Evolutionary conservation across 2,113 vertebrate genomes (phyloP).

Genomic region (Gobiocypris rarus): DNA sequence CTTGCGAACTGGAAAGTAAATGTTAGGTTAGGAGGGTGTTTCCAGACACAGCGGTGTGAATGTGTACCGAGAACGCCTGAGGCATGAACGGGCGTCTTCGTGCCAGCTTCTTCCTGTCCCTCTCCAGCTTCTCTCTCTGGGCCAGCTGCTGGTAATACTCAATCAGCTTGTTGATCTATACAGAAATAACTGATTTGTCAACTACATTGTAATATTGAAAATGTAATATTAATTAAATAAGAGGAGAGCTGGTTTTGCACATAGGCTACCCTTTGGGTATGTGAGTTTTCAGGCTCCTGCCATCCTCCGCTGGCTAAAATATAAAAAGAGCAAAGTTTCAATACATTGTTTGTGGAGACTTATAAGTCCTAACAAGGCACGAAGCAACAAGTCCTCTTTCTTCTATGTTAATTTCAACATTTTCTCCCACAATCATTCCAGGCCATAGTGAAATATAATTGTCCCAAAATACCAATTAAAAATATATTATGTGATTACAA

Average conservation of each 20-base stretch:
- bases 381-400: not conserved
- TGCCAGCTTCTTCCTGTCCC: conserved; percentile 94
- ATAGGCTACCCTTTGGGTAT: conserved; percentile 85
- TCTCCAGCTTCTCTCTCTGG: conserved; percentile 94
- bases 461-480: not conserved
- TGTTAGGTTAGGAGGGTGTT: conserved; percentile 28
- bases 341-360: not conserved
- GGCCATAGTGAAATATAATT: not conserved
- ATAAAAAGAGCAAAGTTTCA: conserved; percentile 57
- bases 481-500: not conserved
- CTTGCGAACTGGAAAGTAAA: not conserved
- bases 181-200: conserved; percentile 21
- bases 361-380: not conserved
- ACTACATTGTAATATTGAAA: not conserved
- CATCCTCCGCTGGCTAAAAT: conserved; percentile 94
- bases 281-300: conserved; percentile 96
- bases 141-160: conserved; percentile 98
- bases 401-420: not conserved
- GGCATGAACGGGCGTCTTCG: conserved; percentile 94
- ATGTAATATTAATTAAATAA: not conserved
- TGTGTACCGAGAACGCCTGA: conserved; percentile 92
- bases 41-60: conserved; percentile 6
- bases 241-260: conserved; percentile 48
- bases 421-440: not conserved
- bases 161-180: conserved; percentile 94